Evolutionary conservation across 2,113 vertebrate species (phyloP).

Genomic region (Nesogale talazaci): DNA sequence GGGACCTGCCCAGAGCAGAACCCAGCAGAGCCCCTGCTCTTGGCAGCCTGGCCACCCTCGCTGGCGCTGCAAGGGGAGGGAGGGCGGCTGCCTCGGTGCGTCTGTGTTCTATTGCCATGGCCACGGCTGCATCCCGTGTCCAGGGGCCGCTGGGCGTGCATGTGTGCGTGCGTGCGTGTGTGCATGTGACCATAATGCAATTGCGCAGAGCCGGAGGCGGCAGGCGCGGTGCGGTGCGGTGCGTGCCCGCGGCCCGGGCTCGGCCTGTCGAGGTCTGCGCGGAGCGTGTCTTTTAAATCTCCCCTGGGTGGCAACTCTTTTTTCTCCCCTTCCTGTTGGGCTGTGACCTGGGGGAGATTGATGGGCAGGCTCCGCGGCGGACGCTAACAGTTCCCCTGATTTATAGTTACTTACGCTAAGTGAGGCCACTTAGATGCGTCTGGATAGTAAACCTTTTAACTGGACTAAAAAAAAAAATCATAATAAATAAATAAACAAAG

Average conservation of each 20-base stretch:
- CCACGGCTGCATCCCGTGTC: background rate
- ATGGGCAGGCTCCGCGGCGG: slow-evolving; percentile 93
- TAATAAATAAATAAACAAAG: slow-evolving; percentile 86
- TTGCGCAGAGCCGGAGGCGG: background rate
- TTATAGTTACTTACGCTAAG: slow-evolving; percentile 99
- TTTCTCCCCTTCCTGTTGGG: slow-evolving; percentile 92
- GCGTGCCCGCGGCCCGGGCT: background rate
- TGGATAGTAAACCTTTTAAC: slow-evolving; percentile 96
- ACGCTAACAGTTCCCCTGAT: slow-evolving; percentile 97
- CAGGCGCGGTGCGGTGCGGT: background rate
- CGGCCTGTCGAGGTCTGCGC: background rate
- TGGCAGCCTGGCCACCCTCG: background rate
- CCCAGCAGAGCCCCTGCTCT: background rate
- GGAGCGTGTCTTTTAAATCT: slow-evolving; percentile 70
- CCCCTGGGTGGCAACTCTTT: slow-evolving; percentile 80
- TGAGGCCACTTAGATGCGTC: slow-evolving; percentile 94
- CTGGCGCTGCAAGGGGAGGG: no score
- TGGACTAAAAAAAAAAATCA: slow-evolving; percentile 86
- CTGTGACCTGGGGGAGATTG: slow-evolving; percentile 95
- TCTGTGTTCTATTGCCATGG: background rate
- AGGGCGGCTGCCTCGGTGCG: background rate
- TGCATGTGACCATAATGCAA: background rate
- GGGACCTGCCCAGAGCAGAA: background rate
- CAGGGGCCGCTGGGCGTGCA: background rate
- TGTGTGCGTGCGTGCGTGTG: background rate